A percentile compares a stretch with the other conserved stretches of the same genome.
phyloP scores from a whole-genome alignment of 2,888 invertebrate genomes.

The Escarpia spicata region DNA sequence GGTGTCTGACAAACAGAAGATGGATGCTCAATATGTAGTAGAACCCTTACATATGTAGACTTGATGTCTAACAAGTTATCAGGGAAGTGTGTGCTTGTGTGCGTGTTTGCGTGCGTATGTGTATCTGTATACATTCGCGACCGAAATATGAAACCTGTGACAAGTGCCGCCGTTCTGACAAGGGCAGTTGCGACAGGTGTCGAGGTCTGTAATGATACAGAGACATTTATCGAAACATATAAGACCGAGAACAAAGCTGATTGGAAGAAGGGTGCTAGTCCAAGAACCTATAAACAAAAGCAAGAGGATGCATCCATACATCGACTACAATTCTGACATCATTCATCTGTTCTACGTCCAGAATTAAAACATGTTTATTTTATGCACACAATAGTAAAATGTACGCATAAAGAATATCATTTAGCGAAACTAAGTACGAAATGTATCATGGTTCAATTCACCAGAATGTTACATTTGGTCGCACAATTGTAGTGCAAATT shows the following conservation, averaged over 20 bases:
- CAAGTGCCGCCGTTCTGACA: background rate
- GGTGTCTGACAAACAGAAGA: background rate
- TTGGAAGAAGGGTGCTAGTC: background rate
- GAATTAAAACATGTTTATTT: background rate
- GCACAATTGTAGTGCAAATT: too few relatives aligned
- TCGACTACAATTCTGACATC: background rate
- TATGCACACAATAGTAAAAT: background rate
- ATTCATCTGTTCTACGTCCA: background rate
- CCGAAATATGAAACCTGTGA: background rate
- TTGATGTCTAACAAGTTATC: too few relatives aligned
- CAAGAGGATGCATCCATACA: background rate
- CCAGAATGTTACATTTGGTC: too few relatives aligned
- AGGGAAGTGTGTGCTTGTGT: too few relatives aligned
- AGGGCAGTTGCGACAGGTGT: background rate
- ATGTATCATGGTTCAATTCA: too few relatives aligned
- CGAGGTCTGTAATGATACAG: background rate
- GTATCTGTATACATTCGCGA: too few relatives aligned
- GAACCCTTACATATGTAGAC: too few relatives aligned
- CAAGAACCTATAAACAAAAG: background rate
- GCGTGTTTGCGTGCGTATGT: too few relatives aligned
- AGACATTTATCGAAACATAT: too few relatives aligned
- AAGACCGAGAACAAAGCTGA: too few relatives aligned
- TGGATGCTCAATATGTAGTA: background rate
- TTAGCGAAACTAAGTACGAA: too few relatives aligned
- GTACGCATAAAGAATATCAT: too few relatives aligned